These are phyloP conservation scores for Buathra laborator DNA, from an alignment of 2,888 invertebrate species.

Conservation along the genomic window DNA sequence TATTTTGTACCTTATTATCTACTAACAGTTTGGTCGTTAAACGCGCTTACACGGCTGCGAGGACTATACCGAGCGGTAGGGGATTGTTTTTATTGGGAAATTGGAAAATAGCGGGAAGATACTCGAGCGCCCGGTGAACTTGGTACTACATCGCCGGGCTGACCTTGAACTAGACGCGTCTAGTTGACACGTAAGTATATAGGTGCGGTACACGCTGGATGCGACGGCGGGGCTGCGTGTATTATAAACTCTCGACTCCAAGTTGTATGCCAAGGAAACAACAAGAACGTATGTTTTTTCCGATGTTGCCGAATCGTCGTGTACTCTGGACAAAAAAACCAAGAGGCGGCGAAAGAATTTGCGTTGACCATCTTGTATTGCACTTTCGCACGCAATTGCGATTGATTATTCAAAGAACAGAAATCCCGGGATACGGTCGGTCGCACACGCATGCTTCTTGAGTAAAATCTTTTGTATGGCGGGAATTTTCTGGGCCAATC, in stretches of 20 bases:
- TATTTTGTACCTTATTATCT: background rate
- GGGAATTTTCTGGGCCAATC: slow-evolving; percentile 76
- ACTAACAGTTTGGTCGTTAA: background rate
- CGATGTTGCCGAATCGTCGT: no score
- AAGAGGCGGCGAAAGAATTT: background rate
- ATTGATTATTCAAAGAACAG: slow-evolving; percentile 55
- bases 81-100: slow-evolving; percentile 36
- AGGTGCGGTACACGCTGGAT: background rate
- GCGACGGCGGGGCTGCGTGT: background rate
- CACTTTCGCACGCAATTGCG: slow-evolving; percentile 34
- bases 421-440: slow-evolving; percentile 29
- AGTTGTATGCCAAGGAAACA: background rate
- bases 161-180: slow-evolving; percentile 70
- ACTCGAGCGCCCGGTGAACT: slow-evolving; percentile 64
- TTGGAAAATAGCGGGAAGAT: slow-evolving; percentile 41
- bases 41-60: background rate
- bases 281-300: no score
- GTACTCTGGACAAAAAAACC: background rate
- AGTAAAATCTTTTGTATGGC: slow-evolving; percentile 65
- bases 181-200: slow-evolving; percentile 12
- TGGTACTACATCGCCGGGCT: slow-evolving; percentile 56
- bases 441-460: slow-evolving; percentile 61
- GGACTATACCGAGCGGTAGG: background rate
- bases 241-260: background rate
- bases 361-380: slow-evolving; percentile 35